Percentiles rank a stretch among this genome's conserved stretches.
Conservation (phyloP, 2,888 invertebrate species). For the Netelia melanura region DNA sequence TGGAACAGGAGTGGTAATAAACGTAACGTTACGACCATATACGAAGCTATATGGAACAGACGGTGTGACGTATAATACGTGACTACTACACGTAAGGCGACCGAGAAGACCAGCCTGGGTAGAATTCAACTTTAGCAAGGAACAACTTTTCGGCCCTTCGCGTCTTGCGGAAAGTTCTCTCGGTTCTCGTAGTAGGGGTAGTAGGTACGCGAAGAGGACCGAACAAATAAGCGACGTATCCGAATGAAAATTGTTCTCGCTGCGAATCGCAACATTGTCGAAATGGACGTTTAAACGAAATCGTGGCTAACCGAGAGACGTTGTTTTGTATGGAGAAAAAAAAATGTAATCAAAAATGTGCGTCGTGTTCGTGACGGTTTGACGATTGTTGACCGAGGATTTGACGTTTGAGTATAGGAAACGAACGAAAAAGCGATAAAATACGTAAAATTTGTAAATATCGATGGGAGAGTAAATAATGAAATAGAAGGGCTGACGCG, state of each 20-base stretch:
- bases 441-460: too few relatives aligned
- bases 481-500: too few relatives aligned
- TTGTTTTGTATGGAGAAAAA: neutral
- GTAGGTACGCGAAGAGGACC: neutral
- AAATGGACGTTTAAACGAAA: neutral
- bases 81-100: slow-evolving; percentile 33
- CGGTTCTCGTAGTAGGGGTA: neutral
- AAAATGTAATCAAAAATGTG: neutral
- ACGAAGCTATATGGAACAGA: slow-evolving; percentile 19
- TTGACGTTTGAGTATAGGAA: too few relatives aligned
- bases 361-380: too few relatives aligned
- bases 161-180: slow-evolving; percentile 35
- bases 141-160: neutral
- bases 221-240: slow-evolving; percentile 9
- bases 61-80: slow-evolving; percentile 31
- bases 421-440: too few relatives aligned
- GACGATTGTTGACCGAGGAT: too few relatives aligned
- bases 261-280: slow-evolving; percentile 13
- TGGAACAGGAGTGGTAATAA: slow-evolving; percentile 60
- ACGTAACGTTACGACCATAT: slow-evolving; percentile 65
- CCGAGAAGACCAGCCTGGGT: slow-evolving; percentile 11
- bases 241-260: slow-evolving; percentile 39
- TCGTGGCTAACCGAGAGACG: neutral
- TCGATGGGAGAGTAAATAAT: too few relatives aligned
- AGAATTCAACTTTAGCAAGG: slow-evolving; percentile 11